Evolutionary conservation across 2,797 vertebrate species (phyloP).

Genomic region (Malurus leucopterus): DNA sequence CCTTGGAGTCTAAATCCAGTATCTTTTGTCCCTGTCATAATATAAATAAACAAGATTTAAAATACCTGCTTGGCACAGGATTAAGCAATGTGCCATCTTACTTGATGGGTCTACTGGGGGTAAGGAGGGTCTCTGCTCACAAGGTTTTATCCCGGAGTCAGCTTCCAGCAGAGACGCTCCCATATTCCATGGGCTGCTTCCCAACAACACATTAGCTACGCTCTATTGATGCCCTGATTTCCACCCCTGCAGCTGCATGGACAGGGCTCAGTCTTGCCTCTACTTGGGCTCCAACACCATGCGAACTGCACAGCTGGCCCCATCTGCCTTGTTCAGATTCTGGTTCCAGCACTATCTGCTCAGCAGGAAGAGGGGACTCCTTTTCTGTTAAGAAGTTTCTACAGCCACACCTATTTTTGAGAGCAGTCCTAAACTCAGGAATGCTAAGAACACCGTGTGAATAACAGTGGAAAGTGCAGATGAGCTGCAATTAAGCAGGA

Average conservation of each 20-base stretch:
- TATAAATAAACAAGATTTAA: not conserved
- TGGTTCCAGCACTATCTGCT: not conserved
- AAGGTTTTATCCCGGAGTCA: not conserved
- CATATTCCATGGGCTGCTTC: not conserved
- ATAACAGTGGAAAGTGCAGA: not conserved
- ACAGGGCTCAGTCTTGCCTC: not conserved
- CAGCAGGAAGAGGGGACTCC: not conserved
- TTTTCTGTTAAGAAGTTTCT: not conserved
- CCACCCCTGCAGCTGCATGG: not conserved
- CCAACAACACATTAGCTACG: not conserved
- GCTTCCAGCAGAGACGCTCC: not conserved
- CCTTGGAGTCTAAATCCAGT: not conserved
- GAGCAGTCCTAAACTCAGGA: not conserved
- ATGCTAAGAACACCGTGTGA: not conserved
- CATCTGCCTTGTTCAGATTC: not conserved
- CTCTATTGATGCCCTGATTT: not conserved
- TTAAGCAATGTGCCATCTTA: not conserved
- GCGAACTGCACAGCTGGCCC: not conserved
- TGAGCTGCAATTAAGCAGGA: not conserved
- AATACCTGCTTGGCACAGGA: not conserved
- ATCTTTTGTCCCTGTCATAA: not conserved
- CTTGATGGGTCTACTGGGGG: not conserved
- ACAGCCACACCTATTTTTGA: not conserved
- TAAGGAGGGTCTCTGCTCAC: not conserved
- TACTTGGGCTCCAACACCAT: fast-evolving